These are phyloP conservation scores for Acrossocheilus wenchowensis DNA, from an alignment of 2,797 vertebrate genomes.

Conservation along the genomic window DNA sequence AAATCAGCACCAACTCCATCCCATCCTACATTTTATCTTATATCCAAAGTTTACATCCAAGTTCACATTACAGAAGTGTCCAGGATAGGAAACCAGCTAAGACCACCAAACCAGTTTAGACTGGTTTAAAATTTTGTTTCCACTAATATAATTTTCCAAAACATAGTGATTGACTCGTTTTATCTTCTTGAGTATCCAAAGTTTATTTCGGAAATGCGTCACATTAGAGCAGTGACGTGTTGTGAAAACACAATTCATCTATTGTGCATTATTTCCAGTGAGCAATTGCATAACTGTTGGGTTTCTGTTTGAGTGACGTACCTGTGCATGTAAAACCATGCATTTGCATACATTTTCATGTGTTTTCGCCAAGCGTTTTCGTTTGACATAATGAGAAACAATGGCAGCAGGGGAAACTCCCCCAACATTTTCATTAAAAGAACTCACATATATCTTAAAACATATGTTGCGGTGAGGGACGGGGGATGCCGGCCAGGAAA, in stretches of 20 bases:
- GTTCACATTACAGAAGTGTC: no score
- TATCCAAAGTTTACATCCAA: no score
- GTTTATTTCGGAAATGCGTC: not conserved
- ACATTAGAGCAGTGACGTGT: not conserved
- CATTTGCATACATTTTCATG: conserved; percentile 45
- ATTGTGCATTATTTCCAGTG: not conserved
- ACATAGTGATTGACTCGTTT: not conserved
- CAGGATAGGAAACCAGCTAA: no score
- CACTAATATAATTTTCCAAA: not conserved
- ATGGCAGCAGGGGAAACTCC: conserved; percentile 76
- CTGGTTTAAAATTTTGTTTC: not conserved
- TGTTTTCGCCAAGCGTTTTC: conserved; percentile 69
- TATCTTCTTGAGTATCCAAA: not conserved
- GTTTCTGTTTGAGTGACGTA: not conserved
- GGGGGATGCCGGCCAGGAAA: conserved; percentile 76
- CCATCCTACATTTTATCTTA: not conserved
- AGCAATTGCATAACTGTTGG: not conserved
- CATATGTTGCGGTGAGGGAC: conserved; percentile 81
- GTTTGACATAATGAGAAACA: conserved; percentile 76
- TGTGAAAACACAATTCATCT: not conserved
- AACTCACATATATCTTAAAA: conserved; percentile 83
- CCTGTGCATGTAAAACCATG: conserved; percentile 4
- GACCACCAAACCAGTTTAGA: not conserved
- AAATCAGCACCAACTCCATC: not conserved
- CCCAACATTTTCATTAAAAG: conserved; percentile 80